Percentiles rank a stretch among this genome's conserved stretches.
phyloP scores from a whole-genome alignment of 2,113 vertebrate genomes.

The Ptyas mucosa region DNA sequence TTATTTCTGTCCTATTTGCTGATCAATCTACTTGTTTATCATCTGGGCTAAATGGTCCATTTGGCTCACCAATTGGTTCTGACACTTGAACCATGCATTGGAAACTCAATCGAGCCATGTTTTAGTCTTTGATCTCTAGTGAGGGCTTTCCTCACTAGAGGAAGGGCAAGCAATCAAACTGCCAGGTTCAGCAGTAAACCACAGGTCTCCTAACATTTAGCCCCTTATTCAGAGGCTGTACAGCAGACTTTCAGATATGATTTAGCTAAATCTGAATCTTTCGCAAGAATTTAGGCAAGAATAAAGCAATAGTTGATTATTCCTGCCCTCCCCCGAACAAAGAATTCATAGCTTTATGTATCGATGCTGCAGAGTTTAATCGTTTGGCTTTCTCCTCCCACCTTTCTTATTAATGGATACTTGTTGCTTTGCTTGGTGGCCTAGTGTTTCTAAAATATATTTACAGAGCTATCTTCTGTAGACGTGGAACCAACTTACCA shows the following conservation, averaged over 20 bases:
- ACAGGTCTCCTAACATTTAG: not conserved
- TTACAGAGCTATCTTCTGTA: too few relatives aligned
- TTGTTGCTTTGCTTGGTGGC: too few relatives aligned
- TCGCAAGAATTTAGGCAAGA: not conserved
- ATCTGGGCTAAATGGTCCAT: not conserved
- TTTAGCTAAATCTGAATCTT: not conserved
- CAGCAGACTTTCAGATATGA: not conserved
- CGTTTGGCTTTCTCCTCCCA: not conserved
- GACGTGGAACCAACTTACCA: too few relatives aligned
- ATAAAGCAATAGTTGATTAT: not conserved
- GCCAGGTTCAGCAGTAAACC: not conserved
- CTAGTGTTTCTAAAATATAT: too few relatives aligned
- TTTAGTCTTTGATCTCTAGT: not conserved
- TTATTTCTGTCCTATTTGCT: not conserved
- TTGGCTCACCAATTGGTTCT: not conserved
- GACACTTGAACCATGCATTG: not conserved
- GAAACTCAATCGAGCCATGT: not conserved
- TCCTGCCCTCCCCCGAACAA: accelerated
- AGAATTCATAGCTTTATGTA: not conserved
- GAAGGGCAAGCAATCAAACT: not conserved
- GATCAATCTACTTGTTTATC: not conserved
- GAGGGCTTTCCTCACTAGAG: not conserved
- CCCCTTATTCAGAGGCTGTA: not conserved
- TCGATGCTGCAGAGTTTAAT: not conserved
- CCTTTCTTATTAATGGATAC: too few relatives aligned